phyloP scores from a whole-genome alignment of 2,888 invertebrate species.

The Spilosoma lubricipeda region DNA sequence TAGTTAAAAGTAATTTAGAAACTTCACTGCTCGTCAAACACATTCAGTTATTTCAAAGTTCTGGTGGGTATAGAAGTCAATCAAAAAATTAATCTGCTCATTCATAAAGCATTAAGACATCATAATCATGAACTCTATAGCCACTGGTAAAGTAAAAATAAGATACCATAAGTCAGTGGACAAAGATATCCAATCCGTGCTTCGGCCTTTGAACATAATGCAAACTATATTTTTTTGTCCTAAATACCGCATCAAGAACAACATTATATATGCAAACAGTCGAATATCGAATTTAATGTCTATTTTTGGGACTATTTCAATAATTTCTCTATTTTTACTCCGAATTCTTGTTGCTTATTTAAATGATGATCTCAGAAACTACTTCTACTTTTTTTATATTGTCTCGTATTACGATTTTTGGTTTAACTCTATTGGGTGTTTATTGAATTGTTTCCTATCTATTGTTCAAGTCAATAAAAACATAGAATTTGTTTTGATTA shows the following conservation, averaged over 20 bases:
- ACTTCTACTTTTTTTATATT: background rate
- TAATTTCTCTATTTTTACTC: background rate
- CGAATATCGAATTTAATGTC: slow-evolving; percentile 10
- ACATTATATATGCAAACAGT: slow-evolving; percentile 17
- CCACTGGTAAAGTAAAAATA: background rate
- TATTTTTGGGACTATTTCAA: slow-evolving; percentile 3
- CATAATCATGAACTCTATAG: too few species aligned
- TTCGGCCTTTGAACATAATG: slow-evolving; percentile 29
- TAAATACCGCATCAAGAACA: slow-evolving; percentile 25
- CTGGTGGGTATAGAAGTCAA: too few species aligned
- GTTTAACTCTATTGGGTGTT: slow-evolving; percentile 3
- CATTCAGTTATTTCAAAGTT: too few species aligned
- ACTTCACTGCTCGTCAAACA: too few species aligned
- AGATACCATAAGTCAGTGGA: background rate
- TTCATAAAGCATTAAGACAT: background rate
- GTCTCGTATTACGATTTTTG: background rate
- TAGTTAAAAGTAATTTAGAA: too few species aligned
- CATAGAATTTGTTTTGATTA: slow-evolving; percentile 19
- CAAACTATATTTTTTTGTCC: slow-evolving; percentile 19
- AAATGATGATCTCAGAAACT: background rate
- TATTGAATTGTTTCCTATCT: slow-evolving; percentile 8
- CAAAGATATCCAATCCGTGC: slow-evolving; percentile 6
- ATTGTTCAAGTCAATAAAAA: slow-evolving; percentile 9
- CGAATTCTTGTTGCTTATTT: background rate
- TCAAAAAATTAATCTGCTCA: background rate